These are phyloP conservation scores for Chaetodon auriga DNA, from an alignment of 2,113 vertebrate genomes.

Conservation along the genomic window DNA sequence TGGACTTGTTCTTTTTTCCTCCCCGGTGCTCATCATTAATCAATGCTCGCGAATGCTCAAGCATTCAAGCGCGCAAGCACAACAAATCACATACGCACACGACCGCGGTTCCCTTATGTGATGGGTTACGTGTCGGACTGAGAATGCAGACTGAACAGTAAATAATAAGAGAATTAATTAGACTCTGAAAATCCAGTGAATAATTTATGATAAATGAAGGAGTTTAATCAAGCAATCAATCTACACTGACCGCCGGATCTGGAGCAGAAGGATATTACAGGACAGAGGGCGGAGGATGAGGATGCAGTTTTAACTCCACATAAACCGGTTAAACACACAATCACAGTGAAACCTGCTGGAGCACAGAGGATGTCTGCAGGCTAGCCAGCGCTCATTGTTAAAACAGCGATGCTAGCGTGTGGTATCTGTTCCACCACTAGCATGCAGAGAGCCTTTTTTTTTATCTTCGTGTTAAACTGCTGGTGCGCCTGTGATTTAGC, in stretches of 20 bases:
- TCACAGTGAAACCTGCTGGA: constrained; percentile 32
- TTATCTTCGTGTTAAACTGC: constrained; percentile 30
- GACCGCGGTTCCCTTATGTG: background rate
- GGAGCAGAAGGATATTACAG: constrained; percentile 41
- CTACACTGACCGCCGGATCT: constrained; percentile 32
- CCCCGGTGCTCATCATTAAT: constrained; percentile 42
- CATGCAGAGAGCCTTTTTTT: background rate
- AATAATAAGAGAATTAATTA: constrained; percentile 75
- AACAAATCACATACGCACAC: background rate
- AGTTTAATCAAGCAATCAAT: constrained; percentile 70
- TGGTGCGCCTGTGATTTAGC: constrained; percentile 50
- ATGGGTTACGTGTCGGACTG: constrained; percentile 25
- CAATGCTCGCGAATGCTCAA: constrained; percentile 22
- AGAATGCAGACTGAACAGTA: constrained; percentile 37
- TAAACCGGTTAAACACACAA: constrained; percentile 36
- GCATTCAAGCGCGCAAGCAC: background rate
- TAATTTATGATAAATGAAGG: constrained; percentile 69
- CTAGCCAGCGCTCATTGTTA: constrained; percentile 45
- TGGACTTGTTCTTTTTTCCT: background rate
- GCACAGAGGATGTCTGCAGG: constrained; percentile 20
- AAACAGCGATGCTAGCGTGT: constrained; percentile 39
- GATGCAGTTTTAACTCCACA: constrained; percentile 11
- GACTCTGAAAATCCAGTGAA: constrained; percentile 63
- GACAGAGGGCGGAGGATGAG: constrained; percentile 7
- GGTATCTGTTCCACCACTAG: constrained; percentile 36